Evolutionary conservation across 2,797 vertebrate genomes (phyloP).

Genomic region (Poeciliopsis paucimaculata): DNA sequence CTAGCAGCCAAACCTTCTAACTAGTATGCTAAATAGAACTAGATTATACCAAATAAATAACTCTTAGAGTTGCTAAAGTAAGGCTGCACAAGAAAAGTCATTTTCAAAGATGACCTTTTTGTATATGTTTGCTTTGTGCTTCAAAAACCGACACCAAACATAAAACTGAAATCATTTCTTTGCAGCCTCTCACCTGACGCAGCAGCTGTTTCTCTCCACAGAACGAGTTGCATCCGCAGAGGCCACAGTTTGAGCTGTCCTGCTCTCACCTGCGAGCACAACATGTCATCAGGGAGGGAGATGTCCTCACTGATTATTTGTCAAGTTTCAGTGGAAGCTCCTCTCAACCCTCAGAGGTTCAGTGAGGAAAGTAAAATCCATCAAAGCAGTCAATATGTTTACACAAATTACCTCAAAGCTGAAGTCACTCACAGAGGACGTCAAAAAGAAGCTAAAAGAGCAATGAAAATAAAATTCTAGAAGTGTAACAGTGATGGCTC

Average conservation of each 20-base stretch:
- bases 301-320: conserved; percentile 31
- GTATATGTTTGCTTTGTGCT: not conserved
- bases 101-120: not conserved
- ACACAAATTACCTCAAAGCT: conserved; percentile 44
- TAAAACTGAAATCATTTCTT: not conserved
- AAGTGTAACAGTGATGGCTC: conserved; percentile 26
- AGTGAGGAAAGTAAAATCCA: conserved; percentile 49
- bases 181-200: conserved; percentile 60
- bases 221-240: conserved; percentile 20
- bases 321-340: conserved; percentile 31
- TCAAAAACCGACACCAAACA: not conserved
- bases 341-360: conserved; percentile 53
- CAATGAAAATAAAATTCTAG: conserved; percentile 29
- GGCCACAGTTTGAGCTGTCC: conserved; percentile 20
- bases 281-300: conserved; percentile 37
- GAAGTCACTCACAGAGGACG: conserved; percentile 4
- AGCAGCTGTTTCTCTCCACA: conserved; percentile 22
- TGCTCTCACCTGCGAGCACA: conserved; percentile 20
- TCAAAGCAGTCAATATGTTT: conserved; percentile 51
- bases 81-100: not conserved
- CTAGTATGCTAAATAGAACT: not conserved
- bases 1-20: not conserved
- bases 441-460: conserved; percentile 16
- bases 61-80: too few relatives aligned
- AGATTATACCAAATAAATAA: not conserved